Conservation (phyloP, 1,140 invertebrate species). For the Drosophila persimilis region DNA sequence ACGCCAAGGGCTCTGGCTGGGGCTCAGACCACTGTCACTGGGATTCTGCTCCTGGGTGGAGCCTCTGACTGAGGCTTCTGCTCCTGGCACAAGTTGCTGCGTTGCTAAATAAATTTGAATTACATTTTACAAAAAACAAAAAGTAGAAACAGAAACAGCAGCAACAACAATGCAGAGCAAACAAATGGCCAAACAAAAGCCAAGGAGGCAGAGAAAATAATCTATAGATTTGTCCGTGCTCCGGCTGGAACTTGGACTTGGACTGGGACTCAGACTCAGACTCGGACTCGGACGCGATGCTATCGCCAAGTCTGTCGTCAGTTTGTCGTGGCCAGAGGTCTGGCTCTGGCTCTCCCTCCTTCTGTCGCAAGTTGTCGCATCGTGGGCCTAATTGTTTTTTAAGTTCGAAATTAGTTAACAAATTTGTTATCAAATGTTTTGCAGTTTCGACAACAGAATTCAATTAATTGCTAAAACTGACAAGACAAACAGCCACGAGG, state of each 20-base stretch:
- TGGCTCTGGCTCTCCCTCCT: conserved; percentile 2
- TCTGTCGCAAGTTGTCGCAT: conserved; percentile 69
- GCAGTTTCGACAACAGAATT: conserved; percentile 81
- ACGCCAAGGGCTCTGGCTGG: conserved; percentile 21
- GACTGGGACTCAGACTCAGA: conserved; percentile 6
- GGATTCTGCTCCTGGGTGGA: conserved; percentile 6
- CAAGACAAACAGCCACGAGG: conserved; percentile 44
- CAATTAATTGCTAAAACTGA: conserved; percentile 81
- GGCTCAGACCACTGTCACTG: background rate
- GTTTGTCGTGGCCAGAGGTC: conserved; percentile 7
- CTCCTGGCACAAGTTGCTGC: conserved; percentile 30
- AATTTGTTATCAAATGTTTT: conserved; percentile 83
- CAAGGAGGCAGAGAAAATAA: conserved; percentile 55
- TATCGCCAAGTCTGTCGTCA: conserved; percentile 41
- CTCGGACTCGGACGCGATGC: conserved; percentile 20
- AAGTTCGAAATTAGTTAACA: conserved; percentile 82
- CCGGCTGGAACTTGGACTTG: conserved; percentile 21
- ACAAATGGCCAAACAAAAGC: conserved; percentile 53
- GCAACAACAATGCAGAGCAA: conserved; percentile 32
- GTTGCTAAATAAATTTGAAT: conserved; percentile 77
- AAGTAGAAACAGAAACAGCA: conserved; percentile 14
- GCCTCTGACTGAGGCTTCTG: conserved; percentile 16
- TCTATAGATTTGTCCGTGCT: conserved; percentile 64
- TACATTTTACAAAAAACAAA: conserved; percentile 52
- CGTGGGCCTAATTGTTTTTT: conserved; percentile 78